These are phyloP conservation scores for Holothuria glaberrima DNA, from an alignment of 35 echinoderm and acorn worm genomes.

Conservation along the genomic window DNA sequence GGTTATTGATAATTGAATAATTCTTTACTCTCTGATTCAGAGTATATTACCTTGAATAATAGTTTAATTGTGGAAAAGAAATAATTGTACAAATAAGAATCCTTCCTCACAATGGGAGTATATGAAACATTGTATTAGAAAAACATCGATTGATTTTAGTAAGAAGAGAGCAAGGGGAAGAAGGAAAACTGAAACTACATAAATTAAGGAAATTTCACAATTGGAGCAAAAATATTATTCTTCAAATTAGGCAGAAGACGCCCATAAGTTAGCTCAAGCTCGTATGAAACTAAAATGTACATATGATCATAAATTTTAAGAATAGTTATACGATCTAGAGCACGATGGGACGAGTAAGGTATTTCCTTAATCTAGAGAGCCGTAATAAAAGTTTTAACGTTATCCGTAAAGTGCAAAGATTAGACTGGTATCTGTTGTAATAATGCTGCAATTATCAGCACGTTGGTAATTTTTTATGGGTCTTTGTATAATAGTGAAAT, in stretches of 20 bases:
- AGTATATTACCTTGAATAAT: not conserved
- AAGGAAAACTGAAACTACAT: not conserved
- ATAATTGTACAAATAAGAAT: not conserved
- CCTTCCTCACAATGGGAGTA: constrained; percentile 6
- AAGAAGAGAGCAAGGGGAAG: not conserved
- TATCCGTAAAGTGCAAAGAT: too few relatives aligned
- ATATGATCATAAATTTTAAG: too few relatives aligned
- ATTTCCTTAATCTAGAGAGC: too few relatives aligned
- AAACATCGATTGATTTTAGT: not conserved
- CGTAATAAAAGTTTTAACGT: too few relatives aligned
- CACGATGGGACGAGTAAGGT: too few relatives aligned
- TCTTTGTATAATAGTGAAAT: too few relatives aligned
- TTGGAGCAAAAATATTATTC: not conserved
- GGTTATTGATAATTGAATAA: not conserved
- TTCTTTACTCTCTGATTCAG: not conserved
- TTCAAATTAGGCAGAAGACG: too few relatives aligned
- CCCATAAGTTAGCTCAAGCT: not conserved
- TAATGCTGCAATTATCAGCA: too few relatives aligned
- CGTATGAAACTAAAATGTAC: too few relatives aligned
- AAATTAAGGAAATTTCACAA: not conserved
- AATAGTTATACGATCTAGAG: too few relatives aligned
- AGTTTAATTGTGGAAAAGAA: not conserved
- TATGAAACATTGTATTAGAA: constrained; percentile 7
- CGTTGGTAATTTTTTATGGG: too few relatives aligned
- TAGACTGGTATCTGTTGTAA: too few relatives aligned